Evolutionary conservation across 2,113 vertebrate species (phyloP).

Genomic region (Octodon degus): DNA sequence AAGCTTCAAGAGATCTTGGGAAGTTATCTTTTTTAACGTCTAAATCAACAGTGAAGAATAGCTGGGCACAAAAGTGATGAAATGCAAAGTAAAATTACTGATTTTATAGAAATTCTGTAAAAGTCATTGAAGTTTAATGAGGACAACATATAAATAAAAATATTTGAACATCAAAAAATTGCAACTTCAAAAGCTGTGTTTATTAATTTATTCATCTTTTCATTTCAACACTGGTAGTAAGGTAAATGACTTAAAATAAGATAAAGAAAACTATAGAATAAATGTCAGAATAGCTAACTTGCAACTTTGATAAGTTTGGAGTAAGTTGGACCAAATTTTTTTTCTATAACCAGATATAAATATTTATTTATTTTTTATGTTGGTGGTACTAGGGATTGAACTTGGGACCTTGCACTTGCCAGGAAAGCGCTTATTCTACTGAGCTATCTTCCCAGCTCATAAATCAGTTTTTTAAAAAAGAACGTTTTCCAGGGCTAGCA

Average conservation of each 20-base stretch:
- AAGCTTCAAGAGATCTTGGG: too few species aligned
- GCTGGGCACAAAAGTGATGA: too few species aligned
- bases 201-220: constrained; percentile 3
- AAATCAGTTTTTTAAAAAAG: too few species aligned
- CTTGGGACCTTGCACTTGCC: too few species aligned
- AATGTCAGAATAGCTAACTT: constrained; percentile 14
- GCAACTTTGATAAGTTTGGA: constrained; percentile 33
- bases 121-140: not conserved
- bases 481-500: too few species aligned
- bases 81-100: too few species aligned
- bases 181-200: constrained; percentile 38
- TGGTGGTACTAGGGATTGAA: too few species aligned
- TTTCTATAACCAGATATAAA: not conserved
- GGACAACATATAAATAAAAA: constrained; percentile 16
- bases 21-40: too few species aligned
- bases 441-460: too few species aligned
- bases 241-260: not conserved
- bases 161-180: not conserved
- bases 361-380: not conserved
- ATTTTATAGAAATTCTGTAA: not conserved
- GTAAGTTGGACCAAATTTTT: not conserved
- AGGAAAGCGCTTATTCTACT: too few species aligned
- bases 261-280: not conserved
- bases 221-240: not conserved
- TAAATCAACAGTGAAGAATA: too few species aligned